phyloP scores from a whole-genome alignment of 2,888 invertebrate genomes.

The Zaprionus bogoriensis region DNA sequence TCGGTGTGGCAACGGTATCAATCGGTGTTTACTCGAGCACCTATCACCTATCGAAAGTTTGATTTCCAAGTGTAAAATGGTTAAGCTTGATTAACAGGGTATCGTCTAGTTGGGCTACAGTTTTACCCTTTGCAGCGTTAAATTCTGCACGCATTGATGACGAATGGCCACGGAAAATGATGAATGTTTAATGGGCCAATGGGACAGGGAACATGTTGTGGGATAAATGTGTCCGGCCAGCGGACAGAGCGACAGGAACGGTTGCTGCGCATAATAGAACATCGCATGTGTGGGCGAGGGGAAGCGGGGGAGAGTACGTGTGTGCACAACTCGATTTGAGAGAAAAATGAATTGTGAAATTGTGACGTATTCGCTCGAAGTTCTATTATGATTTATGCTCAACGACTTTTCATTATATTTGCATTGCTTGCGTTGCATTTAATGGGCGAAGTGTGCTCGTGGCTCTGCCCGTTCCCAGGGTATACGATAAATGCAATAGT shows the following conservation, averaged over 20 bases:
- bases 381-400: slow-evolving; percentile 25
- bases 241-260: slow-evolving; percentile 15
- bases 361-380: slow-evolving; percentile 14
- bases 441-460: too few species aligned
- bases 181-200: slow-evolving; percentile 74
- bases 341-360: slow-evolving; percentile 18
- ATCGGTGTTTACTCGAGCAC: too few species aligned
- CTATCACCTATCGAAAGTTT: too few species aligned
- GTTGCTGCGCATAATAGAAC: slow-evolving; percentile 17
- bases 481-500: too few species aligned
- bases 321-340: neutral
- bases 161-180: slow-evolving; percentile 71
- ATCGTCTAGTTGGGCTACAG: neutral
- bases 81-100: neutral
- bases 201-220: slow-evolving; percentile 57
- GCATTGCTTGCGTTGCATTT: neutral
- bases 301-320: neutral
- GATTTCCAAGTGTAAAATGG: neutral
- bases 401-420: slow-evolving; percentile 5
- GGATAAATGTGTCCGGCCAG: slow-evolving; percentile 51
- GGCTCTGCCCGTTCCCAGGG: too few species aligned
- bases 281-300: neutral
- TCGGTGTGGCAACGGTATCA: too few species aligned
- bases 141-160: slow-evolving; percentile 67
- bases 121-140: slow-evolving; percentile 31